These are phyloP conservation scores for Temnopleurus reevesii DNA, from an alignment of 53 echinoderm and acorn worm species.

Conservation along the genomic window DNA sequence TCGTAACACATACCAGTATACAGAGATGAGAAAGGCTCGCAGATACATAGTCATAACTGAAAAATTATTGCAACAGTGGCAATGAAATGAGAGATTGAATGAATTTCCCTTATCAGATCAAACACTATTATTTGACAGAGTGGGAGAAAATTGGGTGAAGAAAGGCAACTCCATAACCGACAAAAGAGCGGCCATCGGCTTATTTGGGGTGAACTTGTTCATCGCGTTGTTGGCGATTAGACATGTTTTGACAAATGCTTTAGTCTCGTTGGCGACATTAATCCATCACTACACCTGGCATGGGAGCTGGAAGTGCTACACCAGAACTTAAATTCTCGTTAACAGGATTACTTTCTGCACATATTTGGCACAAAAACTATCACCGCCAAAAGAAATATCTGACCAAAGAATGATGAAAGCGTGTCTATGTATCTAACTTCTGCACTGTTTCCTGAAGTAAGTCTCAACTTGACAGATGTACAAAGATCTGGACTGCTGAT, in stretches of 20 bases:
- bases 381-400: neutral
- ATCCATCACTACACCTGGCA: slow-evolving; percentile 49
- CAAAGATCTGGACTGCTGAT: neutral
- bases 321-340: neutral
- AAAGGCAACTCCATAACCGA: neutral
- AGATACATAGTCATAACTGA: neutral
- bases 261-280: slow-evolving; percentile 38
- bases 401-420: neutral
- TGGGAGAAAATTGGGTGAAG: neutral
- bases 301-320: neutral
- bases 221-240: slow-evolving; percentile 25
- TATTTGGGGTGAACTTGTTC: slow-evolving; percentile 23
- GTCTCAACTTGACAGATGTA: neutral
- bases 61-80: neutral
- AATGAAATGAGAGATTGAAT: neutral
- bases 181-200: neutral
- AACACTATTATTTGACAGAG: neutral
- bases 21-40: neutral
- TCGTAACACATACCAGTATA: too few species aligned
- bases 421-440: slow-evolving; percentile 4
- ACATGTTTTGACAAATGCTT: slow-evolving; percentile 53
- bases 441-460: neutral
- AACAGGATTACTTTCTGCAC: neutral
- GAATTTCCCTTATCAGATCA: slow-evolving; percentile 28
- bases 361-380: neutral